phyloP scores from a whole-genome alignment of 64 coral and sea anemone species.

The Anthopleura sola region DNA sequence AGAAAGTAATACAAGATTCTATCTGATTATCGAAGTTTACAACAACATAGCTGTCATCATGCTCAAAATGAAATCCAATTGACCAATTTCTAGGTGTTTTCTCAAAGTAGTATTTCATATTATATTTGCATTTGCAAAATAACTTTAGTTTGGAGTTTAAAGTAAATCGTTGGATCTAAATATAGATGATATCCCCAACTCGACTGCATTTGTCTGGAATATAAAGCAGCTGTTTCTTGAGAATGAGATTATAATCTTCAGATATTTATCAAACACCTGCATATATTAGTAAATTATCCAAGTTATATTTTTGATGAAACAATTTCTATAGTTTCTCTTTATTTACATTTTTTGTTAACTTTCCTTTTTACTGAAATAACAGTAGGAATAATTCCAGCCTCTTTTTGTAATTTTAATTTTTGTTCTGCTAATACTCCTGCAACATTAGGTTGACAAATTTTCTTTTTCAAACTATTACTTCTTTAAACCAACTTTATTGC shows the following conservation, averaged over 20 bases:
- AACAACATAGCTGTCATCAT: not conserved
- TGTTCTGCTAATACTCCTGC: not conserved
- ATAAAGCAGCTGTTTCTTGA: not conserved
- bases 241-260: slow-evolving; percentile 1
- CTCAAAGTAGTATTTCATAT: not conserved
- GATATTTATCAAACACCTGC: slow-evolving; percentile 3
- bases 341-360: not conserved
- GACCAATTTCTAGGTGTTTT: not conserved
- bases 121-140: not conserved
- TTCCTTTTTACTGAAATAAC: not conserved
- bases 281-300: not conserved
- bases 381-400: not conserved
- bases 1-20: not conserved
- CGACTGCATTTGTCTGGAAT: not conserved
- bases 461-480: not conserved
- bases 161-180: not conserved
- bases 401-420: not conserved
- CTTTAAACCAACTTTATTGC: too few relatives aligned
- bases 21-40: not conserved
- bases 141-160: not conserved
- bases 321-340: not conserved
- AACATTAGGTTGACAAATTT: not conserved
- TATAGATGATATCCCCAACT: not conserved
- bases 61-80: not conserved
- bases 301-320: not conserved